Evolutionary conservation across 2,888 invertebrate species (phyloP).

Genomic region (Cenopis cana): DNA sequence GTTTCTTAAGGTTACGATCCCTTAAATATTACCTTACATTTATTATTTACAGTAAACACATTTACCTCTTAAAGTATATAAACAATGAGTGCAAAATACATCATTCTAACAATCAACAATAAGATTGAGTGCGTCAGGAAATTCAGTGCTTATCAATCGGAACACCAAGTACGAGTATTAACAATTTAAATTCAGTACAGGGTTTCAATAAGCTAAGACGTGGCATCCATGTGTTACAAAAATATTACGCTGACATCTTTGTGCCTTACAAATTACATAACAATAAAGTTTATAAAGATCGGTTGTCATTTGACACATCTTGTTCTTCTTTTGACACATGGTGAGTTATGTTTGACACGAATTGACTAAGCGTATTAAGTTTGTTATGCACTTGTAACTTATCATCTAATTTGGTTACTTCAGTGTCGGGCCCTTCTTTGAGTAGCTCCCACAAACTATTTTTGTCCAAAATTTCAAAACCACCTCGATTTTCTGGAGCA

Average conservation of each 20-base stretch:
- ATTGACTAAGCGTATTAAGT: constrained; percentile 65
- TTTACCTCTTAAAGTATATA: constrained; percentile 59
- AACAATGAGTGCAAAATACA: constrained; percentile 66
- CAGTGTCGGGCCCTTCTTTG: constrained; percentile 80
- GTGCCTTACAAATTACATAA: constrained; percentile 79
- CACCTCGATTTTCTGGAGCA: constrained; percentile 80
- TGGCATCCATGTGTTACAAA: constrained; percentile 73
- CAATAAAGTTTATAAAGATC: constrained; percentile 79
- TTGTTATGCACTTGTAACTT: constrained; percentile 70
- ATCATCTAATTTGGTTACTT: constrained; percentile 69
- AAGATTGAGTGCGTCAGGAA: constrained; percentile 67
- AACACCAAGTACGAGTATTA: constrained; percentile 52
- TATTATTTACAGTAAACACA: constrained; percentile 73
- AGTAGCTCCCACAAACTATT: constrained; percentile 86
- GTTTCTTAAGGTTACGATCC: constrained; percentile 61
- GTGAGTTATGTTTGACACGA: constrained; percentile 57
- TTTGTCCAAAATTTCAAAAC: constrained; percentile 85
- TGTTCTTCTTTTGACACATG: constrained; percentile 38
- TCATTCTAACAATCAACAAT: constrained; percentile 72
- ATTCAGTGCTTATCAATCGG: constrained; percentile 51
- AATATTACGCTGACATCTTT: constrained; percentile 80
- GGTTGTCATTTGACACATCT: constrained; percentile 58
- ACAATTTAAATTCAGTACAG: constrained; percentile 52
- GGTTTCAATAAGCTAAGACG: constrained; percentile 50
- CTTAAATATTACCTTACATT: constrained; percentile 61